A percentile compares a stretch with the other conserved stretches of the same genome.
These are phyloP conservation scores for Stercorarius parasiticus DNA, from an alignment of 2,113 vertebrate genomes.

Conservation along the genomic window DNA sequence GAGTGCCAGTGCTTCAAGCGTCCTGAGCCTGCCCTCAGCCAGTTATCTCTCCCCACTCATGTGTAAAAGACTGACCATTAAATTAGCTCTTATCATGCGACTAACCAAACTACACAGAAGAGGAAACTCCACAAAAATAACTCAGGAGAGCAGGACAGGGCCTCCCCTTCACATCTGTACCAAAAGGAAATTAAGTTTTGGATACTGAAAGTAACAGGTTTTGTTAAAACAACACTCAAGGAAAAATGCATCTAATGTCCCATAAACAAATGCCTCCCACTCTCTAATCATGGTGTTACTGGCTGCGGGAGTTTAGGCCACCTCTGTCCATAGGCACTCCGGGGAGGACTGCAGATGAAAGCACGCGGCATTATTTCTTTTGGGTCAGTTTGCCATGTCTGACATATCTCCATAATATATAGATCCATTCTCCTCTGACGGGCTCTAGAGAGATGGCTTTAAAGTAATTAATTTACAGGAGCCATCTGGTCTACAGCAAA, in stretches of 20 bases:
- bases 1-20: background rate
- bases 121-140: background rate
- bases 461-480: background rate
- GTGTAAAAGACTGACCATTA: background rate
- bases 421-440: background rate
- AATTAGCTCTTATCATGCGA: background rate
- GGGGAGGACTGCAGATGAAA: background rate
- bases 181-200: background rate
- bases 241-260: background rate
- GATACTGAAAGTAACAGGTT: background rate
- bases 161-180: background rate
- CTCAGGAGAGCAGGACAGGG: background rate
- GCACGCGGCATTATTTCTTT: rapidly evolving
- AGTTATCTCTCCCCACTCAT: background rate
- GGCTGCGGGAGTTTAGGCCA: background rate
- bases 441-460: background rate
- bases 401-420: background rate
- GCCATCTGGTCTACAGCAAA: background rate
- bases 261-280: background rate
- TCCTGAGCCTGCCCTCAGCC: background rate
- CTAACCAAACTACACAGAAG: background rate
- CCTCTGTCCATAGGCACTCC: background rate
- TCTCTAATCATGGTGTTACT: background rate
- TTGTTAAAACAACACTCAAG: background rate
- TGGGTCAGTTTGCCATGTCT: background rate